Percentiles rank a stretch among this genome's conserved stretches.
These are phyloP conservation scores for Drosophila mettleri DNA, from an alignment of 2,888 invertebrate genomes.

Conservation along the genomic window DNA sequence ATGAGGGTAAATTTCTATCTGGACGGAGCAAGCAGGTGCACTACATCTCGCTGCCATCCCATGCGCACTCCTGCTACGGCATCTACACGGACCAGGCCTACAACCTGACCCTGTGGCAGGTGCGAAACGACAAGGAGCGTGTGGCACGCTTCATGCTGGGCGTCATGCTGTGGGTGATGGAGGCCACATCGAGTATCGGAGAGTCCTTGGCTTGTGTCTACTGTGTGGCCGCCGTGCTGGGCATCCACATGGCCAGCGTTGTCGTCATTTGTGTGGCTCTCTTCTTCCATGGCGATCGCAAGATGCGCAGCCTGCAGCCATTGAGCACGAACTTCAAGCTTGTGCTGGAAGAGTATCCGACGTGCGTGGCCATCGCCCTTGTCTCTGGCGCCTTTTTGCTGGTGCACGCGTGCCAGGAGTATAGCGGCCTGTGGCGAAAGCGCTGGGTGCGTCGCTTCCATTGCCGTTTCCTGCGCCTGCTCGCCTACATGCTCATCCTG, in stretches of 20 bases:
- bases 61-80: slow-evolving; percentile 52
- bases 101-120: slow-evolving; percentile 36
- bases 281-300: neutral
- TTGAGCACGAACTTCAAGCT: slow-evolving; percentile 24
- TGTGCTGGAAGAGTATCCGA: slow-evolving; percentile 15
- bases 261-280: neutral
- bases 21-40: neutral
- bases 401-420: neutral
- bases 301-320: slow-evolving; percentile 9
- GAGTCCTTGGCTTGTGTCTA: neutral
- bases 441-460: neutral
- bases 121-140: slow-evolving; percentile 21
- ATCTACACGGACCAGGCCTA: slow-evolving; percentile 46
- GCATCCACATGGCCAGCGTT: slow-evolving; percentile 22
- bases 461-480: neutral
- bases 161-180: slow-evolving; percentile 8
- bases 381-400: slow-evolving; percentile 11
- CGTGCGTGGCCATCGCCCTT: neutral
- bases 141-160: slow-evolving; percentile 35
- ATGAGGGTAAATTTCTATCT: slow-evolving; percentile 32
- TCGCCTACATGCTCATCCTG: slow-evolving; percentile 29
- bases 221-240: slow-evolving; percentile 23
- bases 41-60: slow-evolving; percentile 29
- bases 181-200: neutral
- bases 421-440: slow-evolving; percentile 9